Evolutionary conservation across 2,888 invertebrate genomes (phyloP).

Genomic region (Lepas anatifera): DNA sequence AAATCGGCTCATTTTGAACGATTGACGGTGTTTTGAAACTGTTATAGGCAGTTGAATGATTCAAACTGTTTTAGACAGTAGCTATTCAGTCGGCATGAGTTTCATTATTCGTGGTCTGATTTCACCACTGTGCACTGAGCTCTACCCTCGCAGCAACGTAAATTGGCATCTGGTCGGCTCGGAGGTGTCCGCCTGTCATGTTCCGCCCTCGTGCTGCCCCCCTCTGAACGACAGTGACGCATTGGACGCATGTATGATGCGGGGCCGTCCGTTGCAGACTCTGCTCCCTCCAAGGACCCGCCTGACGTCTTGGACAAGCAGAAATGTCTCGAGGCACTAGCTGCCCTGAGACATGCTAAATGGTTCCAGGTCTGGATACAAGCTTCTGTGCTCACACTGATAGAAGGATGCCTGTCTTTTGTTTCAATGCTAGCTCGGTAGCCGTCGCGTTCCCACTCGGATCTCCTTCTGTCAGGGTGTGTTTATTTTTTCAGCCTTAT

Average conservation of each 20-base stretch:
- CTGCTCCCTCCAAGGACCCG: conserved; percentile 44
- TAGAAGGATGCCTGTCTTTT: conserved; percentile 24
- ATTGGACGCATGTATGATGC: conserved; percentile 7
- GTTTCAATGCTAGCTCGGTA: too few relatives aligned
- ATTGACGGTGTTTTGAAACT: too few relatives aligned
- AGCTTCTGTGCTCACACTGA: neutral
- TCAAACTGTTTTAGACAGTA: too few relatives aligned
- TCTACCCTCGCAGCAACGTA: conserved; percentile 5
- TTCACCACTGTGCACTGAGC: neutral
- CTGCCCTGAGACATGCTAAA: conserved; percentile 99
- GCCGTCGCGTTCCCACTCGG: conserved; percentile 11
- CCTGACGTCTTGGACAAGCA: conserved; percentile 95
- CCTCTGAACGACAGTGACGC: conserved; percentile 2
- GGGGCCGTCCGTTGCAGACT: conserved; percentile 19
- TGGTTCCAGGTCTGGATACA: conserved; percentile 91
- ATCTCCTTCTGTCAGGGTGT: conserved; percentile 19
- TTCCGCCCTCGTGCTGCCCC: too few relatives aligned
- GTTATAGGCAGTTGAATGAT: too few relatives aligned
- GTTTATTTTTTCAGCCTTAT: conserved; percentile 17
- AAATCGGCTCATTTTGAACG: too few relatives aligned
- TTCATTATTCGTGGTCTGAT: too few relatives aligned
- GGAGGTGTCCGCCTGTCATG: too few relatives aligned
- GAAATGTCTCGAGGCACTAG: conserved; percentile 99
- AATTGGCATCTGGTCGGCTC: too few relatives aligned
- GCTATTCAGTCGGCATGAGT: too few relatives aligned